These are phyloP conservation scores for Capitulum mitella DNA, from an alignment of 2,888 invertebrate species.

Conservation along the genomic window DNA sequence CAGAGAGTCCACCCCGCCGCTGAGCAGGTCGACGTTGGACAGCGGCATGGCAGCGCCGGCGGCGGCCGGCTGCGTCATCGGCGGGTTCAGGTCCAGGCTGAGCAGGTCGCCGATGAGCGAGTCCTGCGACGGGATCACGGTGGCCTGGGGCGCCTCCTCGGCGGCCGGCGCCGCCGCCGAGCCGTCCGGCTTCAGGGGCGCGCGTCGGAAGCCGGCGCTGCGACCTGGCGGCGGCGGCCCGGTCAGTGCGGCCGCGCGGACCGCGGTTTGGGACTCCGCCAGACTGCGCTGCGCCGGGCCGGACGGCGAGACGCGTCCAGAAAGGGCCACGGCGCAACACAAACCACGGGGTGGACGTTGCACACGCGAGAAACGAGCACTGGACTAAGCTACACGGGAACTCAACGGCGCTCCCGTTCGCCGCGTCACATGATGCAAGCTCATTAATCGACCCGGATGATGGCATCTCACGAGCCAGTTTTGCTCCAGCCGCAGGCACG, in stretches of 20 bases:
- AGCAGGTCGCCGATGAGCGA: conserved; percentile 93
- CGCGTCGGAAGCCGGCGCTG: conserved; percentile 31
- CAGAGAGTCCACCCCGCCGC: conserved; percentile 81
- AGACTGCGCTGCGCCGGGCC: too few species aligned
- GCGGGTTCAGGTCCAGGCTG: conserved; percentile 70
- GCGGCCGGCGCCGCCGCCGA: conserved; percentile 30
- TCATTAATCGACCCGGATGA: too few species aligned
- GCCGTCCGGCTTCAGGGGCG: conserved; percentile 33
- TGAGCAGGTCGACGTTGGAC: conserved; percentile 63
- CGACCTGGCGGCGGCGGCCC: conserved; percentile 31
- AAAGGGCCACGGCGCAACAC: too few species aligned
- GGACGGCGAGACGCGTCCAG: too few species aligned
- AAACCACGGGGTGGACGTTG: too few species aligned
- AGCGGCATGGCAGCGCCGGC: background rate
- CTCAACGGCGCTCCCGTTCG: too few species aligned
- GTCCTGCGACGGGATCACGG: conserved; percentile 69
- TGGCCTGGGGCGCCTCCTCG: conserved; percentile 43
- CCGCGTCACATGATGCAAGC: too few species aligned
- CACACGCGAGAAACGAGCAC: too few species aligned
- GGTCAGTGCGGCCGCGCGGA: conserved; percentile 36
- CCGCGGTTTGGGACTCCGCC: too few species aligned
- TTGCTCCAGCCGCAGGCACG: too few species aligned
- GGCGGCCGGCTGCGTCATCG: background rate
- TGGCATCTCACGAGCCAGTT: too few species aligned
- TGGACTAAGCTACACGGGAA: too few species aligned